Percentiles rank a stretch among this genome's conserved stretches.
Conservation (phyloP, 53 echinoderm and acorn worm genomes). For the Zoroaster sp. region DNA sequence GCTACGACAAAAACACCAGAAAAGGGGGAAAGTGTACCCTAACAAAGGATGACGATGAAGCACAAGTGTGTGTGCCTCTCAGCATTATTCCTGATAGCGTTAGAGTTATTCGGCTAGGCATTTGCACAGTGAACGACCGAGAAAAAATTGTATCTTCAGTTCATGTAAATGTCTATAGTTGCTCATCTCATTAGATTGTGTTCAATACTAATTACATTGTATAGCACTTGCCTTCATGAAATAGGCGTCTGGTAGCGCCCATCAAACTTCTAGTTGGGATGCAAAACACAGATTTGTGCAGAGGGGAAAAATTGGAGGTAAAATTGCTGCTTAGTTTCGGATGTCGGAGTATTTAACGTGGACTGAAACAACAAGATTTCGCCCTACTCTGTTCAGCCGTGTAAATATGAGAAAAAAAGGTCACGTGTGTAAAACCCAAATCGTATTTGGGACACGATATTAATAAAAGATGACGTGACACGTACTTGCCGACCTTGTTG, state of each 20-base stretch:
- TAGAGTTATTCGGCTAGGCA: background rate
- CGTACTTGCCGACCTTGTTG: too few species aligned
- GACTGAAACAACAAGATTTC: slow-evolving; percentile 7
- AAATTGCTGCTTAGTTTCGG: background rate
- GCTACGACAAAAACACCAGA: too few species aligned
- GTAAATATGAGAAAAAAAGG: slow-evolving; percentile 1
- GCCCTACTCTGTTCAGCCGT: background rate
- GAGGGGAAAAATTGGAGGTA: background rate
- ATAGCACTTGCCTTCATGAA: background rate
- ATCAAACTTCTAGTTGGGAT: background rate
- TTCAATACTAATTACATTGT: background rate
- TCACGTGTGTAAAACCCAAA: background rate
- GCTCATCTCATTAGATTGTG: background rate
- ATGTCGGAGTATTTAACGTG: slow-evolving; percentile 6
- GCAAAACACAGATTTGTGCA: slow-evolving; percentile 2
- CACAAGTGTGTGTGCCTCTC: too few species aligned
- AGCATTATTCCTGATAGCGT: too few species aligned
- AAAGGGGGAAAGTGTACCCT: too few species aligned
- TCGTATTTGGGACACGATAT: too few species aligned
- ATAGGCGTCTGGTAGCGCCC: slow-evolving; percentile 4
- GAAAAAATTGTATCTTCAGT: background rate
- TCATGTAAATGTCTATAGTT: background rate
- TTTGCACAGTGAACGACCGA: slow-evolving; percentile 3
- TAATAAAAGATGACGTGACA: too few species aligned
- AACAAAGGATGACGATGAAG: too few species aligned